These are phyloP conservation scores for Petrocephalus schoutedeni DNA, from an alignment of 2,797 vertebrate genomes.

Conservation along the genomic window DNA sequence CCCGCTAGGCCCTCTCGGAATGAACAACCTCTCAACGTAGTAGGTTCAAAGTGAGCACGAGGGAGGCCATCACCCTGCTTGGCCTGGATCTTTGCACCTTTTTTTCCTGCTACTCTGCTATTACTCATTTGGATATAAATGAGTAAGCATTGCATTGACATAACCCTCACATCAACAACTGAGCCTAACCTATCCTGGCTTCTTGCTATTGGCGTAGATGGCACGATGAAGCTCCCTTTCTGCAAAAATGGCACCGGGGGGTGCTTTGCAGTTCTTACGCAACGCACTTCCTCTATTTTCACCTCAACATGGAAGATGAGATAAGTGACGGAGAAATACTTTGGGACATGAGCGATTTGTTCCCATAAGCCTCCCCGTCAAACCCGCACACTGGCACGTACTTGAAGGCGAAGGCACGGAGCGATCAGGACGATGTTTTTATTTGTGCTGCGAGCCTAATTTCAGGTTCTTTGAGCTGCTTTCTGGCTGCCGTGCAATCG, in stretches of 20 bases:
- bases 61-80: background rate
- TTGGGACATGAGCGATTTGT: constrained; percentile 17
- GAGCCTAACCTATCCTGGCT: background rate
- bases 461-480: background rate
- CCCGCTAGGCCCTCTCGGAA: background rate
- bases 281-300: background rate
- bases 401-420: background rate
- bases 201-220: background rate
- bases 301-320: constrained; percentile 7
- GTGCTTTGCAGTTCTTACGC: background rate
- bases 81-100: background rate
- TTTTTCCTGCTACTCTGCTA: background rate
- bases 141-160: background rate
- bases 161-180: background rate
- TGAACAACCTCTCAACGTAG: background rate
- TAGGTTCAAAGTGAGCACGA: background rate
- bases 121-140: background rate
- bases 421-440: background rate
- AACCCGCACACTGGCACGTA: background rate
- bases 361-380: background rate
- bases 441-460: background rate
- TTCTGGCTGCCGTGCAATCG: background rate
- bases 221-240: background rate
- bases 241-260: background rate
- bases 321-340: constrained; percentile 6